phyloP scores from a whole-genome alignment of 2,888 invertebrate genomes.

The Parnassius apollo region DNA sequence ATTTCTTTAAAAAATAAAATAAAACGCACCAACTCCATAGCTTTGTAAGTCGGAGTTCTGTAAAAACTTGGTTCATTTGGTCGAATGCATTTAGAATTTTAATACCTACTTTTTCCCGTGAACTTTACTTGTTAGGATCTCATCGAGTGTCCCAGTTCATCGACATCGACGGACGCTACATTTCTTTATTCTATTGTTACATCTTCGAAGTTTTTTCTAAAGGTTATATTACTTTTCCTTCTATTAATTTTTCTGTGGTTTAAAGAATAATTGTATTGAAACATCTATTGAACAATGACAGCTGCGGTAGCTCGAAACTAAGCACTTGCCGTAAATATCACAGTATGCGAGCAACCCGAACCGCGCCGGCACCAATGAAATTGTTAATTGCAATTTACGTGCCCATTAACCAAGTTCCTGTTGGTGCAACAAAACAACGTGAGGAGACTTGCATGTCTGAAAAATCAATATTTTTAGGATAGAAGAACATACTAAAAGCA shows the following conservation, averaged over 20 bases:
- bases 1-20: no score
- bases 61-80: slow-evolving; percentile 79
- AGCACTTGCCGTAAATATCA: no score
- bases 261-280: slow-evolving; percentile 8
- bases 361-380: no score
- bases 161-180: slow-evolving; percentile 37
- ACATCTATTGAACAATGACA: background rate
- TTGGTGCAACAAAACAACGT: no score
- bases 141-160: slow-evolving; percentile 47
- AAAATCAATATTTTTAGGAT: no score
- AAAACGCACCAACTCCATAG: slow-evolving; percentile 41
- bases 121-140: slow-evolving; percentile 69
- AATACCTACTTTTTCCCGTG: slow-evolving; percentile 70
- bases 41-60: slow-evolving; percentile 50
- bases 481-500: no score
- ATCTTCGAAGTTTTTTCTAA: slow-evolving; percentile 24
- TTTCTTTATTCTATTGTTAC: slow-evolving; percentile 37
- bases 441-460: no score
- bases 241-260: slow-evolving; percentile 17
- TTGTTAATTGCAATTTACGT: no score
- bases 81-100: slow-evolving; percentile 77
- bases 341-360: no score
- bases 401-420: no score
- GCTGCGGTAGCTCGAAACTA: no score
- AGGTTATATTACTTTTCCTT: slow-evolving; percentile 15